These are phyloP conservation scores for Donacobius atricapilla DNA, from an alignment of 2,113 vertebrate species.

Conservation along the genomic window DNA sequence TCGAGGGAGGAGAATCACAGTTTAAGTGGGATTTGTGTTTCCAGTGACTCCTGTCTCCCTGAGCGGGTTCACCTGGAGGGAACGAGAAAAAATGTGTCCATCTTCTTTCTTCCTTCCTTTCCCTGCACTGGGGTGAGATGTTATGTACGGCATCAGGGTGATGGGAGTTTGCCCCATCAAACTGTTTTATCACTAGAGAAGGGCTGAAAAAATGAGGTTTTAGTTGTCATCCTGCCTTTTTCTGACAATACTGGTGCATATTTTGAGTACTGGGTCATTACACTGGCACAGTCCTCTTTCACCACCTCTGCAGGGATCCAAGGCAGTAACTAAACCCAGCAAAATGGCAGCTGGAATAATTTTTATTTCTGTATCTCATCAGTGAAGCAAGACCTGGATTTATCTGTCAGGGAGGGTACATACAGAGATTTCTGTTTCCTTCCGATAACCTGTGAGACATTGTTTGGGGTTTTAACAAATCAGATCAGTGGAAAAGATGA, in stretches of 20 bases:
- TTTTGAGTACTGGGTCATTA: not conserved
- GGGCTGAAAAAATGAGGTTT: not conserved
- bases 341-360: not conserved
- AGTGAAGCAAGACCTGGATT: not conserved
- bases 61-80: not conserved
- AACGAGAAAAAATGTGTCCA: not conserved
- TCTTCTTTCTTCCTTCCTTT: not conserved
- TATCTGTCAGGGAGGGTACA: not conserved
- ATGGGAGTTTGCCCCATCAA: not conserved
- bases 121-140: not conserved
- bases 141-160: not conserved
- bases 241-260: not conserved
- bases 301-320: not conserved
- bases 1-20: not conserved
- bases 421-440: not conserved
- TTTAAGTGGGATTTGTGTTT: not conserved
- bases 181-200: not conserved
- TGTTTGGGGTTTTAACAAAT: not conserved
- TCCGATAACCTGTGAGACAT: not conserved
- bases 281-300: not conserved
- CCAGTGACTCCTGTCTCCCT: not conserved
- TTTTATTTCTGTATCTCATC: not conserved
- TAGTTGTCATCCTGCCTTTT: not conserved
- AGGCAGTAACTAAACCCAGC: not conserved
- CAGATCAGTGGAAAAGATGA: not conserved